Evolutionary conservation across 2,888 invertebrate species (phyloP).

Genomic region (Euzetes globulus): DNA sequence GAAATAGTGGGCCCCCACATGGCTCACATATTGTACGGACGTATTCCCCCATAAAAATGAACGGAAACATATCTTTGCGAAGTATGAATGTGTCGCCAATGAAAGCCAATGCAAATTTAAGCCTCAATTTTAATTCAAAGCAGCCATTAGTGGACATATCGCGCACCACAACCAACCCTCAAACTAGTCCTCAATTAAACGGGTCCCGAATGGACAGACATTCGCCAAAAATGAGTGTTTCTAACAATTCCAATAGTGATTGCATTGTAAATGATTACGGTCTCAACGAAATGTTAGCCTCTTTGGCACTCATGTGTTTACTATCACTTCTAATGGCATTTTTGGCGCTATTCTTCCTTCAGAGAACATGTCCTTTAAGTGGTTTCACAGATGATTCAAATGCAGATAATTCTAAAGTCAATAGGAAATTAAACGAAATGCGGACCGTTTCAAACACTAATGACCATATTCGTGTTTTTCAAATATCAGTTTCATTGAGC

Average conservation of each 20-base stretch:
- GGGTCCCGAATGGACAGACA: conserved; percentile 42
- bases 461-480: conserved; percentile 79
- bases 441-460: conserved; percentile 57
- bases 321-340: conserved; percentile 74
- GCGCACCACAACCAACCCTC: conserved; percentile 37
- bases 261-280: conserved; percentile 50
- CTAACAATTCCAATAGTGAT: conserved; percentile 28
- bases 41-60: background rate
- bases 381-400: conserved; percentile 46
- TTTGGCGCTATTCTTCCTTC: conserved; percentile 71
- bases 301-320: conserved; percentile 73
- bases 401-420: conserved; percentile 31
- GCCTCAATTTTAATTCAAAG: conserved; percentile 39
- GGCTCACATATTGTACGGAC: background rate
- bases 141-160: conserved; percentile 38
- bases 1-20: background rate
- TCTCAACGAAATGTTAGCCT: conserved; percentile 70
- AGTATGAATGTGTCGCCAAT: background rate
- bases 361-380: conserved; percentile 67
- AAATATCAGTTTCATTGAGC: conserved; percentile 81
- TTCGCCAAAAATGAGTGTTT: conserved; percentile 37
- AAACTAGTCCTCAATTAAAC: background rate
- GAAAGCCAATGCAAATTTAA: conserved; percentile 38
- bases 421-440: conserved; percentile 13
- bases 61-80: background rate